Evolutionary conservation across 2,797 vertebrate species (phyloP), one percentile per base, ranked within the genome.

Genomic region (Neomorphus geoffroyi): DNA sequence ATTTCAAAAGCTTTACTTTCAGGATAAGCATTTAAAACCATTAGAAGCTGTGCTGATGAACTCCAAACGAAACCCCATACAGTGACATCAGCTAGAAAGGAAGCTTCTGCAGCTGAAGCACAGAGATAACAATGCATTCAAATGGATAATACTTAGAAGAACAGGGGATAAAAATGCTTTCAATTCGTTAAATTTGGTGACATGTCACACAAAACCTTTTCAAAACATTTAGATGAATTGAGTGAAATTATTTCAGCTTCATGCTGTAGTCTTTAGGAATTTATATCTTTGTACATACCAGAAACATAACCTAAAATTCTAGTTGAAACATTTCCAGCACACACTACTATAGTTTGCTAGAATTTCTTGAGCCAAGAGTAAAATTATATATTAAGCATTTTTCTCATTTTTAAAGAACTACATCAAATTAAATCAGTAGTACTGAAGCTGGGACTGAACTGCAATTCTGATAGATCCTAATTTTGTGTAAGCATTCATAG

Each of bases 231-330:
- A 35, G 4, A 26, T 8, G 0, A 73, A 82, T n/a, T 51, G 16
- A 48, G 21, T 14, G 4, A 66, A 69, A 48, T 74, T 50, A 35
- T 50, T 90, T 71, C 9, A 7, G 56, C 54, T 90, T 78, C 3
- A 1, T 67, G 32, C 32, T 30, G 28, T 26, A 80, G 46, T 21
- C 18, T 26, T 27, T 2, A 54, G 3, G 18, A n/a, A 8, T 43
- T 5, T 73, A 17, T 3, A 77, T 41, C 14, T 54, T 9, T 26
- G 39, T 28, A 37, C 4, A 0, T 10, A 64, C 0, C 4, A 64
- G 33, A 82, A 92, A 66, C 7, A 5, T 15, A 70, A 92, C 15
- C 30, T 33, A 39, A 23, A 88, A 30, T 26, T 41, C 33, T 9
- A 60, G 26, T 23, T 37, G 43, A 87, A 92, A 64, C 14, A 50